Base-by-base conservation (phyloP, 2,888 invertebrate species). In the Cheiracanthium punctorium region DNA sequence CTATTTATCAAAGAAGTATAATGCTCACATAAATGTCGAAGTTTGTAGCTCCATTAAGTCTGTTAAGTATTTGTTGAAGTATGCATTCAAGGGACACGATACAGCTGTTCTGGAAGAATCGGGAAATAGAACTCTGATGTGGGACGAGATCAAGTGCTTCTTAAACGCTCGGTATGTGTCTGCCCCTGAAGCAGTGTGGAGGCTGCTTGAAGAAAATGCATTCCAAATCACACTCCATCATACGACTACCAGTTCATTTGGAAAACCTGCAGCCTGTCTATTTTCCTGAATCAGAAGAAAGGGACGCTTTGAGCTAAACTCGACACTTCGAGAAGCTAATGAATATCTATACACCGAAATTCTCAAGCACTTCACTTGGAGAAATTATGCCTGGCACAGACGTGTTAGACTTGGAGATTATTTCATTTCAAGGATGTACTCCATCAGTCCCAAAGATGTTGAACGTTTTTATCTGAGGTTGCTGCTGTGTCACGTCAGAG, bases 401-500 rank as follows among this genome's bases (percentile, higher is more conserved):
- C 64, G 24, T 24, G 7, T 5, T 8, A 64, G 24, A 64, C 28
- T 64, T 24, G 64, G 64, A n/a, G 64, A 64, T 64, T n/a, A n/a
- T n/a, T n/a, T n/a, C n/a, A n/a, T n/a, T n/a, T n/a, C n/a, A n/a
- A n/a, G n/a, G n/a, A 12, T 65, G 64, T 75, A 65, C 33, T 65
- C 64, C 14, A 65, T 75, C 12, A 65, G 65, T n/a, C 75, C 65
- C 4, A 75, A 65, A 65, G 75, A 75, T 20, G 30, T 41, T 37
- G 75, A 75, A 58, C 41, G 65, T 4, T 75, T 37, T 64, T 65
- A 75, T 65, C 65, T 65, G 0, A n/a, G 65, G 28, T 29, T 65
- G 37, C 65, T 75, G 12, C 41, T 75, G 98, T 98, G 92, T 99
- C 99, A 87, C 99, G 93, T 28, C 97, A 97, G 48, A 95, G 94